These are phyloP conservation scores for Ondatra zibethicus DNA, from an alignment of 2,113 vertebrate species.

Conservation along the genomic window DNA sequence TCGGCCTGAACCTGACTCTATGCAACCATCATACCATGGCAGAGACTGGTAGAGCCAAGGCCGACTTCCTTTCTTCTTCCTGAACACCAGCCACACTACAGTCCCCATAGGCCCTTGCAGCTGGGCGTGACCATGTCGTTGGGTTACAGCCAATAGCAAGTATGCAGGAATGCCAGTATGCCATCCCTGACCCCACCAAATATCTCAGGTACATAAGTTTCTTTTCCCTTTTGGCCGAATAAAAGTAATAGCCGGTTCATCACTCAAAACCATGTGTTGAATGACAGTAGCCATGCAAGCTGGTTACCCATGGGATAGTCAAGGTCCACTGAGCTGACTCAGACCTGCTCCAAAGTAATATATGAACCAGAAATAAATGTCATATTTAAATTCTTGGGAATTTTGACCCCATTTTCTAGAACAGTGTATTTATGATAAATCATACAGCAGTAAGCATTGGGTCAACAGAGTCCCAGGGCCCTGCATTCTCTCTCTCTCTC, in stretches of 20 bases:
- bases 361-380: not conserved
- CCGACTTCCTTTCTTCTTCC: slow-evolving; percentile 3
- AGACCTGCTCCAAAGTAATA: not conserved
- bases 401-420: not conserved
- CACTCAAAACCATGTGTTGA: not conserved
- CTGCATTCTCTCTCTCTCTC: not conserved
- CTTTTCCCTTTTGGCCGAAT: not conserved
- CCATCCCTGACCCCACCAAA: not conserved
- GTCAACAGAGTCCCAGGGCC: not conserved
- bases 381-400: not conserved
- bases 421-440: not conserved
- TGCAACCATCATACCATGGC: not conserved
- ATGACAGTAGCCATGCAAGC: not conserved
- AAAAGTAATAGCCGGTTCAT: not conserved
- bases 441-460: not conserved
- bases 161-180: not conserved
- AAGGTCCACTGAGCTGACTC: not conserved
- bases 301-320: not conserved
- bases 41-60: not conserved
- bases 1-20: not conserved
- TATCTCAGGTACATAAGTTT: not conserved
- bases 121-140: not conserved
- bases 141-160: not conserved
- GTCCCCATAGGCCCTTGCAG: slow-evolving; percentile 27
- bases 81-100: not conserved